Conservation (phyloP, 2,113 vertebrate species). For the Neolamprologus hecqui region DNA sequence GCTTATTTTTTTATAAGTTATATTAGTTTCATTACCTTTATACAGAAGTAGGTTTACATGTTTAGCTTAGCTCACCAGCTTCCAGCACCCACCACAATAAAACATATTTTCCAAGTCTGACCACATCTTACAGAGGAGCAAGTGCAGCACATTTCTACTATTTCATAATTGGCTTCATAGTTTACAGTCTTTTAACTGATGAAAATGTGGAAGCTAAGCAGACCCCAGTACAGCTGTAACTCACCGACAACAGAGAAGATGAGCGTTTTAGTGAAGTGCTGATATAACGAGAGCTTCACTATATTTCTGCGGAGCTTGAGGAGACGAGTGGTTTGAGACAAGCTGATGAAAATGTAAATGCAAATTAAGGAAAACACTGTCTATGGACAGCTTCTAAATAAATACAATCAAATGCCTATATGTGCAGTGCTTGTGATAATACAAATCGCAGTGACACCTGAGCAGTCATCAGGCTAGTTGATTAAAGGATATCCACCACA, state of each 20-base stretch:
- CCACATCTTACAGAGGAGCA: neutral
- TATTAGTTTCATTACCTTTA: neutral
- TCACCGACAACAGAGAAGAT: slow-evolving; percentile 91
- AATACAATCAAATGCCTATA: neutral
- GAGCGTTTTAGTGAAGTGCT: slow-evolving; percentile 94
- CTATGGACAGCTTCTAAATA: neutral
- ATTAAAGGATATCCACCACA: slow-evolving; percentile 98
- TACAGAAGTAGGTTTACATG: neutral
- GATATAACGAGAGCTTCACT: slow-evolving; percentile 91
- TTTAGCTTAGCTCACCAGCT: neutral
- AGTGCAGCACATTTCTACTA: neutral
- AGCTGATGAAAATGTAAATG: slow-evolving; percentile 91
- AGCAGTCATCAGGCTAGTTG: too few relatives aligned
- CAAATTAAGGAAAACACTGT: slow-evolving; percentile 75
- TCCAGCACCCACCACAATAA: neutral
- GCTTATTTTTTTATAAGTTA: neutral
- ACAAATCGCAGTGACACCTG: neutral
- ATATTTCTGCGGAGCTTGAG: slow-evolving; percentile 89
- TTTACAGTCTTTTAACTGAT: neutral
- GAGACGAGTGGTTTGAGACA: slow-evolving; percentile 92
- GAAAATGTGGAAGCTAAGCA: neutral
- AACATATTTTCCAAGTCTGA: neutral
- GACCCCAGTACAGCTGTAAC: neutral
- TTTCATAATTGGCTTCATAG: neutral
- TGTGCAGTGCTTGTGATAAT: neutral